These are phyloP conservation scores for Xenotilapia leptura DNA, from an alignment of 2,113 vertebrate genomes.

Conservation along the genomic window DNA sequence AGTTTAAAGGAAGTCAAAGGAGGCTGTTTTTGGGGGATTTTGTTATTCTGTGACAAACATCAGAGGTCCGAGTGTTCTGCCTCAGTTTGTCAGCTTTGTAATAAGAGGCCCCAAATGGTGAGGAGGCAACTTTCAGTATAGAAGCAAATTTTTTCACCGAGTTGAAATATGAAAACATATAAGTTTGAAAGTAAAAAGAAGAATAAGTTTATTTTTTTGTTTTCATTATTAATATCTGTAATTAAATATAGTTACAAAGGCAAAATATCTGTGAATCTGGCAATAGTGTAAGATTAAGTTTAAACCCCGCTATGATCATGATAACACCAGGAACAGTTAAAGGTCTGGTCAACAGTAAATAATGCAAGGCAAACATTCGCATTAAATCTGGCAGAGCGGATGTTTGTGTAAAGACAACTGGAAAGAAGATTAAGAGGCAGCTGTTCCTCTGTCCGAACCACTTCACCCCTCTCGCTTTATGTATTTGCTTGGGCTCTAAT, in stretches of 20 bases:
- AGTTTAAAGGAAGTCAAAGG: background rate
- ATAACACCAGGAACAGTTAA: background rate
- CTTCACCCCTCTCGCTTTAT: background rate
- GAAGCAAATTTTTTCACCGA: background rate
- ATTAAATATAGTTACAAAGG: background rate
- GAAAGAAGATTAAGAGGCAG: background rate
- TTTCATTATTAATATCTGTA: background rate
- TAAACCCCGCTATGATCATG: background rate
- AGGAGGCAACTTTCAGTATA: background rate
- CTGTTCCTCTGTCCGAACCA: background rate
- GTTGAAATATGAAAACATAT: background rate
- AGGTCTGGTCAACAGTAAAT: background rate
- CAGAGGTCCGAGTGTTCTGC: background rate
- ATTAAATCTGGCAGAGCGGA: background rate
- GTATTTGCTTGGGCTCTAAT: constrained; percentile 37
- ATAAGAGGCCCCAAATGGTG: background rate
- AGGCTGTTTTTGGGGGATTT: background rate
- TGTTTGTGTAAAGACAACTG: background rate
- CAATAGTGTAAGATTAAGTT: background rate
- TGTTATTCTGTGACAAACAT: background rate
- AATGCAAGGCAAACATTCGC: background rate
- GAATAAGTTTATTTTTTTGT: rapidly evolving
- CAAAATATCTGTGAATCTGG: background rate
- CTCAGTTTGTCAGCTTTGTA: background rate
- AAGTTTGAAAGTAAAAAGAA: background rate